phyloP scores from a whole-genome alignment of 2,113 vertebrate genomes.

The Xenopus laevis region DNA sequence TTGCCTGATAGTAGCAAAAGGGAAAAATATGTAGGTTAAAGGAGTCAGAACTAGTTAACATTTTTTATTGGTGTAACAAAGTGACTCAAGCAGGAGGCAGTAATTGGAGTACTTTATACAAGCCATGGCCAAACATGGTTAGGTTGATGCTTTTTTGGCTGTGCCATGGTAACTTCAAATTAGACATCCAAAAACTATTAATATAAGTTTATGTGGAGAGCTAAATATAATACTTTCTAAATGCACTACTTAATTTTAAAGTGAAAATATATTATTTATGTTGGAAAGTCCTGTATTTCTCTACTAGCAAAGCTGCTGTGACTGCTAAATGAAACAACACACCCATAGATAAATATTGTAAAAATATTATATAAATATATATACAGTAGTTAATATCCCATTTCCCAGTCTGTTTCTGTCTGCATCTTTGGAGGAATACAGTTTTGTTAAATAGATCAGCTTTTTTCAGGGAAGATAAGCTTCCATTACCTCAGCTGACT shows the following conservation, averaged over 20 bases:
- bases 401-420: neutral
- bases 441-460: constrained; percentile 38
- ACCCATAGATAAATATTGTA: neutral
- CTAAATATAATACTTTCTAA: neutral
- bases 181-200: too few relatives aligned
- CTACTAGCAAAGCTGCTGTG: neutral
- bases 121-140: too few relatives aligned
- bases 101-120: too few relatives aligned
- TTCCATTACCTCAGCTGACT: constrained; percentile 62
- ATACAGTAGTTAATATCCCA: neutral
- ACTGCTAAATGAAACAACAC: neutral
- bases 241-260: neutral
- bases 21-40: too few relatives aligned
- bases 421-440: neutral
- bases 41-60: too few relatives aligned
- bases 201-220: too few relatives aligned
- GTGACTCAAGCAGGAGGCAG: too few relatives aligned
- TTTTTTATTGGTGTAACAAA: too few relatives aligned
- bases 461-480: constrained; percentile 52
- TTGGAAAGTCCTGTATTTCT: neutral
- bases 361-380: neutral
- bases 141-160: too few relatives aligned
- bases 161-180: too few relatives aligned
- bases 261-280: neutral
- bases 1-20: too few relatives aligned